These are phyloP conservation scores for Anticlea derivata DNA, from an alignment of 2,888 invertebrate genomes.

Conservation along the genomic window DNA sequence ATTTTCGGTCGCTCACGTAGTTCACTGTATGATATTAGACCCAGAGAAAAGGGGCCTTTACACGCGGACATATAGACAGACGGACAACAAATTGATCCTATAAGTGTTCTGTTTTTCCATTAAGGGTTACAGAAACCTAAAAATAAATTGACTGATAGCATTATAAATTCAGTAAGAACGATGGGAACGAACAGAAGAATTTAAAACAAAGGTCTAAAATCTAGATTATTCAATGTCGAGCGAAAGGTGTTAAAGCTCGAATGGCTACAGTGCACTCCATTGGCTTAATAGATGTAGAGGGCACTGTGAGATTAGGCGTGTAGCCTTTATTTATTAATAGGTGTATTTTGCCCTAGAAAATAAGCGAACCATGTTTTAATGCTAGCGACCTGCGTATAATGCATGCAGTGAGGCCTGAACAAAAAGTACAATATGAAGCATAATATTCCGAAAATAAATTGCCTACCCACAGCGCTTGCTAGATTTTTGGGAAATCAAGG, in stretches of 20 bases:
- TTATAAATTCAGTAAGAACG: no score
- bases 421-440: slow-evolving; percentile 23
- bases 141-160: no score
- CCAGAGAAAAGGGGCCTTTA: no score
- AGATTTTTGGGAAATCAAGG: neutral
- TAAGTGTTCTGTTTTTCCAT: no score
- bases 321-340: slow-evolving; percentile 76
- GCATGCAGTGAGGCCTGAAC: slow-evolving; percentile 63
- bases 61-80: no score
- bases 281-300: slow-evolving; percentile 53
- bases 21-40: no score
- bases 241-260: slow-evolving; percentile 45
- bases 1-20: no score
- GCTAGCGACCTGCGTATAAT: slow-evolving; percentile 67
- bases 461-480: neutral
- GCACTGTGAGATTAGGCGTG: slow-evolving; percentile 67
- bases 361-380: slow-evolving; percentile 71
- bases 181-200: slow-evolving; percentile 1
- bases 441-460: slow-evolving; percentile 26
- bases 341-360: slow-evolving; percentile 74
- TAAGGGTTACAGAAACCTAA: no score
- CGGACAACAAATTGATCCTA: no score
- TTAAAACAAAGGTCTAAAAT: slow-evolving; percentile 16
- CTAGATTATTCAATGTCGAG: slow-evolving; percentile 36
- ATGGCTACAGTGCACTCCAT: slow-evolving; percentile 55